These are phyloP conservation scores for Danio choprae DNA, from an alignment of 2,797 vertebrate species.

Conservation along the genomic window DNA sequence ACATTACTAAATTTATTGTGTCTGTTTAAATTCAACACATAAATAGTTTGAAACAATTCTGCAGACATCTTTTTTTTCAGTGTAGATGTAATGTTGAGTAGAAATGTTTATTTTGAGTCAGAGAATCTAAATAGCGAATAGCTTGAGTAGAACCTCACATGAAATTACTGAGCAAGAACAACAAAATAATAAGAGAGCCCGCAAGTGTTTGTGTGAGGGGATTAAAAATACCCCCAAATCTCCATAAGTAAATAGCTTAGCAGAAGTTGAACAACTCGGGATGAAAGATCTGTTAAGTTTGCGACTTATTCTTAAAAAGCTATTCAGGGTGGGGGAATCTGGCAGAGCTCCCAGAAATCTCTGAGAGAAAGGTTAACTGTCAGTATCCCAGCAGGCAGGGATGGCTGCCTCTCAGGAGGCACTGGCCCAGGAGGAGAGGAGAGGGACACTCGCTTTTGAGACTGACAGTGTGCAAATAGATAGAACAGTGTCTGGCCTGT, in stretches of 20 bases:
- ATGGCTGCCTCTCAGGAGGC: conserved; percentile 47
- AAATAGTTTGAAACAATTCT: too few species aligned
- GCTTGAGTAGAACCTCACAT: too few species aligned
- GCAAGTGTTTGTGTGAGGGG: too few species aligned
- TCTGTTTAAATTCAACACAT: too few species aligned
- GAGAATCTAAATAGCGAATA: too few species aligned
- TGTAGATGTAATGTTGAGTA: too few species aligned
- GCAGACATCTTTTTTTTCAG: too few species aligned
- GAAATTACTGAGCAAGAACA: too few species aligned
- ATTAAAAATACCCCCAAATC: too few species aligned
- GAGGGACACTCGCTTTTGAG: conserved; percentile 47
- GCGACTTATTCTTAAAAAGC: conserved; percentile 47
- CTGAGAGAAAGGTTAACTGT: conserved; percentile 61
- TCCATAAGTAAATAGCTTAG: conserved; percentile 38
- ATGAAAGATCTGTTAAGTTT: conserved; percentile 32
- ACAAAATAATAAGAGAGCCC: too few species aligned
- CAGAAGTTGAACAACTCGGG: conserved; percentile 9
- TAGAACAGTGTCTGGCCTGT: conserved; percentile 42
- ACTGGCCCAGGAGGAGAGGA: conserved; percentile 43
- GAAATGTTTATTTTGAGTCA: too few species aligned
- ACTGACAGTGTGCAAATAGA: conserved; percentile 51
- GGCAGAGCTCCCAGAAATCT: conserved; percentile 64
- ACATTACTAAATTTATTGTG: too few species aligned
- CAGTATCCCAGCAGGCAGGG: conserved; percentile 51
- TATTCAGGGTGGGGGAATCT: conserved; percentile 53